Base-by-base conservation (phyloP, 2,888 invertebrate species). In the Pelosia muscerda region DNA sequence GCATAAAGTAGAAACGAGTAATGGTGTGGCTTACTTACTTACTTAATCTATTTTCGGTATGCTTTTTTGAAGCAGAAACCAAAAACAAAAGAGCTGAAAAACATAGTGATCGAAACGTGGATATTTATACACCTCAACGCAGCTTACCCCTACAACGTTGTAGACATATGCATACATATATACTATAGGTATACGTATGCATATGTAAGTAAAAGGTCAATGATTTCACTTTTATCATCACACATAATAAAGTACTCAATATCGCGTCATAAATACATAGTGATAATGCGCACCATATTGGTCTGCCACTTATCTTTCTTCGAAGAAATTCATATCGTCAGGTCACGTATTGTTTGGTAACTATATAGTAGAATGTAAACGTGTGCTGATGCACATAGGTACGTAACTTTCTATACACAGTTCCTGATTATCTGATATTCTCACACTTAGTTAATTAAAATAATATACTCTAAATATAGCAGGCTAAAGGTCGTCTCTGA, bases 281-380 rank as follows among this genome's bases (percentile, higher is more conserved):
- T 81, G 78, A 83, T 82, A 82, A 75, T 81, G 78, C 62, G 60
- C 42, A 73, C 69, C 64, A 75, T 86, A 81, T 87, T 85, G 85
- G 86, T 85, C 81, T 69, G 77, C 61, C 64, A 69, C 71, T 66
- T 83, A 82, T 87, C 82, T 81, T 78, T 82, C 83, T 88, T 84
- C 83, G 72, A 82, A 86, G 87, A 87, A 87, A 83, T 78, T 71
- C 73, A 81, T 82, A 73, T 79, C 79, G 75, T 78, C 79, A 67
- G 65, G 65, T 69, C 73, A 74, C 75, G 73, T 77, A 74, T 71
- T 68, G 65, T 75, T 66, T 71, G 66, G 64, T 70, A 69, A 72
- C 61, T 55, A 65, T 65, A 58, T 63, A 62, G 66, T 56, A 63
- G 66, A 69, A 61, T 68, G 67, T 58, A 61, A 62, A 69, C 64